A percentile compares a stretch with the other conserved stretches of the same genome.
These are phyloP conservation scores for Bilobella aurantiaca DNA, from an alignment of 1,140 invertebrate species.

Conservation along the genomic window DNA sequence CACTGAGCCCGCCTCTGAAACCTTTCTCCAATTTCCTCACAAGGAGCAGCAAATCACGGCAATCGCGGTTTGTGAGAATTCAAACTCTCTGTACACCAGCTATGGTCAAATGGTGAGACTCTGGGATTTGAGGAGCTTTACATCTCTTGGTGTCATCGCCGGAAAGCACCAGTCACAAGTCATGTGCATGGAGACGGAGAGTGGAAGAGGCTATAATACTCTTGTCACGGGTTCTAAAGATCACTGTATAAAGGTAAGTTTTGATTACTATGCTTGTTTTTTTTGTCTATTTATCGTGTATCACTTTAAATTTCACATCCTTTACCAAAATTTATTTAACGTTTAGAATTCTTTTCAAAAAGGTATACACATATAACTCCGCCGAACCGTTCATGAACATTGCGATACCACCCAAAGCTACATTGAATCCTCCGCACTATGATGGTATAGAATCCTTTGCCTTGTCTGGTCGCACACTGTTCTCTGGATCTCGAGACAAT, in stretches of 20 bases:
- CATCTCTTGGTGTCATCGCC: slow-evolving; percentile 58
- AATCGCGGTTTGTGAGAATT: slow-evolving; percentile 50
- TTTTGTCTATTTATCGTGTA: neutral
- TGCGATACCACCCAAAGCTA: slow-evolving; percentile 37
- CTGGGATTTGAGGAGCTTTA: slow-evolving; percentile 70
- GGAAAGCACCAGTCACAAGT: slow-evolving; percentile 78
- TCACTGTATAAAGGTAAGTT: slow-evolving; percentile 60
- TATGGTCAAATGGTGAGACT: slow-evolving; percentile 66
- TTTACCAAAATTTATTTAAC: neutral
- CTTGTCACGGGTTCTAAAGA: slow-evolving; percentile 80
- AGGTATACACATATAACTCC: neutral
- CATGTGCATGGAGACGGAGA: slow-evolving; percentile 65
- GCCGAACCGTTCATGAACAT: neutral
- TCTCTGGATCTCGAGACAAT: slow-evolving; percentile 75
- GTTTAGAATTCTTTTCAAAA: neutral
- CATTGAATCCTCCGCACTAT: slow-evolving; percentile 78
- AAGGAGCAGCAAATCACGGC: slow-evolving; percentile 60
- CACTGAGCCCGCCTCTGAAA: slow-evolving; percentile 43
- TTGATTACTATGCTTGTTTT: slow-evolving; percentile 4
- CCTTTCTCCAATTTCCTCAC: slow-evolving; percentile 48
- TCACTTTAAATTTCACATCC: neutral
- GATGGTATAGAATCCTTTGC: slow-evolving; percentile 75
- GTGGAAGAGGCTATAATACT: slow-evolving; percentile 48
- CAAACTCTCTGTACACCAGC: slow-evolving; percentile 59
- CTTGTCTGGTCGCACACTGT: slow-evolving; percentile 54